Conservation (phyloP, 2,888 invertebrate genomes). For the Caenorhabditis zanzibari region DNA sequence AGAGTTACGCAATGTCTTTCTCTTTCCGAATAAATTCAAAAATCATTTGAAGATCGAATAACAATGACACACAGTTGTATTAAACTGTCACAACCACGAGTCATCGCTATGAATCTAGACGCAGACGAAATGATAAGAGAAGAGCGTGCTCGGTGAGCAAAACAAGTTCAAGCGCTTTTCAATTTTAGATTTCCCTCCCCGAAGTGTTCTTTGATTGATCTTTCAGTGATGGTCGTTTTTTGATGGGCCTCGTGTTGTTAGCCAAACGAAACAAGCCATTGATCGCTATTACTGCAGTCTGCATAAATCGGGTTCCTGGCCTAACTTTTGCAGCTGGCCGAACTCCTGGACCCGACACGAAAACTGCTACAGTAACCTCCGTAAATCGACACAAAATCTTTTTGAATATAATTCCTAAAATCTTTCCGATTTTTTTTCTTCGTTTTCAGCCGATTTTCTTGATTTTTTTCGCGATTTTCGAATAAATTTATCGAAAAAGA, state of each 20-base stretch:
- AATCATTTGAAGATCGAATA: conserved; percentile 15
- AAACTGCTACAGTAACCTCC: too few relatives aligned
- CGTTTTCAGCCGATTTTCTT: too few relatives aligned
- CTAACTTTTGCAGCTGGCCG: too few relatives aligned
- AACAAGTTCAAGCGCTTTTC: conserved; percentile 9
- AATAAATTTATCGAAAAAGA: too few relatives aligned
- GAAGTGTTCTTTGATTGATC: conserved; percentile 54
- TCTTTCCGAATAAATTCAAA: neutral
- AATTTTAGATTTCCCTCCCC: conserved; percentile 8
- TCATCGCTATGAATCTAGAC: conserved; percentile 10
- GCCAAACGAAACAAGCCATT: conserved; percentile 58
- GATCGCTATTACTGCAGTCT: too few relatives aligned
- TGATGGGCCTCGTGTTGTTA: conserved; percentile 55
- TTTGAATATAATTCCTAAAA: too few relatives aligned
- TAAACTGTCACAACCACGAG: neutral
- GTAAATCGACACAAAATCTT: too few relatives aligned
- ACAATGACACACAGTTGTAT: conserved; percentile 1
- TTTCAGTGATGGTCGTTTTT: conserved; percentile 56
- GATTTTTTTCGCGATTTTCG: too few relatives aligned
- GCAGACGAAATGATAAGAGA: conserved; percentile 44
- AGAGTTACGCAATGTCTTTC: too few relatives aligned
- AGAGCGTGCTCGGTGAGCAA: conserved; percentile 14
- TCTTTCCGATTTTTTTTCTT: too few relatives aligned
- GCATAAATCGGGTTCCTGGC: too few relatives aligned
- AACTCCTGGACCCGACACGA: too few relatives aligned